Percentiles rank a stretch among this genome's conserved stretches.
Conservation (phyloP, 2,888 invertebrate species). For the Netelia virgata region DNA sequence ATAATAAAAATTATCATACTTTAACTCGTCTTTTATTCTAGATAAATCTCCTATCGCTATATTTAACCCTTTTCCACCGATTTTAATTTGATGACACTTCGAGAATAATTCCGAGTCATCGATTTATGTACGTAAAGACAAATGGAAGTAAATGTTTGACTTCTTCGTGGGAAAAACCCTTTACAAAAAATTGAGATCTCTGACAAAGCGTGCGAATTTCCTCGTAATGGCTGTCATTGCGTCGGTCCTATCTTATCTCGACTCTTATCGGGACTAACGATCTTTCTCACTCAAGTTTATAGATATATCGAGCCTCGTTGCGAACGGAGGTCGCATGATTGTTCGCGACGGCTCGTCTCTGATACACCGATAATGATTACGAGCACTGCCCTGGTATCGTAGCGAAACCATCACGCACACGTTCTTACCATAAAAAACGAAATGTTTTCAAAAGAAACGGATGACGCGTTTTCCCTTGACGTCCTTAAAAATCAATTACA, state of each 20-base stretch:
- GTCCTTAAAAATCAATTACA: no score
- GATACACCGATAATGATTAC: constrained; percentile 19
- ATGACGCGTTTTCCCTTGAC: no score
- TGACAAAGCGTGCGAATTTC: constrained; percentile 28
- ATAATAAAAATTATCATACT: no score
- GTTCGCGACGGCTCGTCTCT: constrained; percentile 6
- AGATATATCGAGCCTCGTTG: constrained; percentile 4
- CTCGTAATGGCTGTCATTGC: constrained; percentile 47
- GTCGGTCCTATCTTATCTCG: constrained; percentile 59
- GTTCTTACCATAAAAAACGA: neutral
- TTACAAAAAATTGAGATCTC: constrained; percentile 13
- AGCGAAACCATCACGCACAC: neutral
- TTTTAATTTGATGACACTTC: no score
- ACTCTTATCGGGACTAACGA: constrained; percentile 59
- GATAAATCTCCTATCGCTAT: no score
- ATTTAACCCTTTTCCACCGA: no score
- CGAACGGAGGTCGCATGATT: constrained; percentile 15
- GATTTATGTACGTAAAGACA: neutral
- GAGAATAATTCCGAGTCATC: no score
- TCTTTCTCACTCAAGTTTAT: constrained; percentile 43
- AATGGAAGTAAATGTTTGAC: neutral
- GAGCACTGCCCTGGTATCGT: neutral
- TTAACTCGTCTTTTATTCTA: no score
- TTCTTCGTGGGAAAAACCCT: constrained; percentile 24
- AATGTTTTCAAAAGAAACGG: neutral